These are phyloP conservation scores for Herpailurus yagouaroundi DNA, from an alignment of 2,113 vertebrate genomes.

Conservation along the genomic window DNA sequence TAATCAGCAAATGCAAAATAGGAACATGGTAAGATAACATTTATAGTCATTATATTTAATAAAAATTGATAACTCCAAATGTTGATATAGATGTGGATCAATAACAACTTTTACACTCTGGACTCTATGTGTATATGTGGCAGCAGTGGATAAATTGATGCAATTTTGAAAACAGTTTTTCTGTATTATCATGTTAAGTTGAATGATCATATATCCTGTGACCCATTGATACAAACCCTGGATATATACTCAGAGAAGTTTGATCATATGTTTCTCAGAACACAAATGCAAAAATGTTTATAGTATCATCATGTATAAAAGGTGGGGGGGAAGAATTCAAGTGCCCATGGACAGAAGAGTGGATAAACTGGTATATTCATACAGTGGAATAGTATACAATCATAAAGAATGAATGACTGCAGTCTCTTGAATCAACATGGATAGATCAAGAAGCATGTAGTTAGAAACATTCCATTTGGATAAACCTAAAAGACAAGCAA, in stretches of 20 bases:
- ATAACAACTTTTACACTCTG: not conserved
- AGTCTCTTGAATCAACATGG: not conserved
- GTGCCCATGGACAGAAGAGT: not conserved
- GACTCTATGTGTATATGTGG: not conserved
- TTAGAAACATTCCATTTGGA: not conserved
- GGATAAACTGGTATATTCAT: not conserved
- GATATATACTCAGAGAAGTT: not conserved
- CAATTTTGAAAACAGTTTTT: not conserved
- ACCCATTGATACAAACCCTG: not conserved
- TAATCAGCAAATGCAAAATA: not conserved
- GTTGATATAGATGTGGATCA: not conserved
- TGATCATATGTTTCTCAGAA: not conserved
- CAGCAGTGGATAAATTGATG: not conserved
- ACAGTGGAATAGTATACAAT: not conserved
- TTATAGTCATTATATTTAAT: not conserved
- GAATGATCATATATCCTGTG: not conserved
- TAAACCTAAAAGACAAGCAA: not conserved
- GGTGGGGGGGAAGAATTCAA: not conserved
- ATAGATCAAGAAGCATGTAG: not conserved
- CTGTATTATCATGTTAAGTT: not conserved
- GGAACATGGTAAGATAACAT: not conserved
- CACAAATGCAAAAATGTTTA: not conserved
- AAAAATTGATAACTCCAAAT: not conserved
- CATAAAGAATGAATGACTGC: not conserved
- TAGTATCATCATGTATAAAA: not conserved